These are phyloP conservation scores for Gymnodraco acuticeps DNA, from an alignment of 2,797 vertebrate species.

Conservation along the genomic window DNA sequence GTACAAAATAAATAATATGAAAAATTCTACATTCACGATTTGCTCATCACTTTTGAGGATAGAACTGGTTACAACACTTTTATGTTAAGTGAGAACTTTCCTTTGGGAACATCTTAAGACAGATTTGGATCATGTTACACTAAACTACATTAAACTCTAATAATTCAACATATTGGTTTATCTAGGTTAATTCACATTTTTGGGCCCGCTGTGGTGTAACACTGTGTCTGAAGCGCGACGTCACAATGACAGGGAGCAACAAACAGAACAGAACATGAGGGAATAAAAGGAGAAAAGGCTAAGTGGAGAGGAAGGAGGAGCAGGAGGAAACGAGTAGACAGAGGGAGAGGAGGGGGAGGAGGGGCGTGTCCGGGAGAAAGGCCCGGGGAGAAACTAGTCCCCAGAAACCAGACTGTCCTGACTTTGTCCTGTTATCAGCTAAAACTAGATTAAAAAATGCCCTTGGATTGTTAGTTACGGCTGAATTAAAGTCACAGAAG, in stretches of 20 bases:
- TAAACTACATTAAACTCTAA: constrained; percentile 12
- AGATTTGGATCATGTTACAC: constrained; percentile 17
- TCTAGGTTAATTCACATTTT: constrained; percentile 28
- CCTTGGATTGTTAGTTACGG: constrained; percentile 46
- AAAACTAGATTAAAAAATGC: constrained; percentile 57
- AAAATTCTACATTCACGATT: neutral
- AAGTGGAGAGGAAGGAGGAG: constrained; percentile 57
- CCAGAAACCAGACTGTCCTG: constrained; percentile 45
- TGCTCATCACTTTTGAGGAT: neutral
- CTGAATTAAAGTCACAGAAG: constrained; percentile 37
- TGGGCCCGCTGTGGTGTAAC: constrained; percentile 65
- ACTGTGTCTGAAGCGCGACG: constrained; percentile 59
- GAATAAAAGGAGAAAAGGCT: constrained; percentile 56
- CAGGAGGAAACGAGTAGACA: constrained; percentile 52
- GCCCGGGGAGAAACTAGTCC: constrained; percentile 40
- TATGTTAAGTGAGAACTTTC: neutral
- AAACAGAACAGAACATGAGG: constrained; percentile 72
- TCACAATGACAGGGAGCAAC: constrained; percentile 77
- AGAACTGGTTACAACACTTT: neutral
- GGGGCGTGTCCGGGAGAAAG: constrained; percentile 58
- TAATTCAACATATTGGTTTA: neutral
- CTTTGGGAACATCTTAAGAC: neutral
- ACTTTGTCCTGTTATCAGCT: constrained; percentile 52
- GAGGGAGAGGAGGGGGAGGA: constrained; percentile 48
- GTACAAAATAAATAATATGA: neutral